These are phyloP conservation scores for Caranx melampygus DNA, from an alignment of 2,113 vertebrate genomes.

Conservation along the genomic window DNA sequence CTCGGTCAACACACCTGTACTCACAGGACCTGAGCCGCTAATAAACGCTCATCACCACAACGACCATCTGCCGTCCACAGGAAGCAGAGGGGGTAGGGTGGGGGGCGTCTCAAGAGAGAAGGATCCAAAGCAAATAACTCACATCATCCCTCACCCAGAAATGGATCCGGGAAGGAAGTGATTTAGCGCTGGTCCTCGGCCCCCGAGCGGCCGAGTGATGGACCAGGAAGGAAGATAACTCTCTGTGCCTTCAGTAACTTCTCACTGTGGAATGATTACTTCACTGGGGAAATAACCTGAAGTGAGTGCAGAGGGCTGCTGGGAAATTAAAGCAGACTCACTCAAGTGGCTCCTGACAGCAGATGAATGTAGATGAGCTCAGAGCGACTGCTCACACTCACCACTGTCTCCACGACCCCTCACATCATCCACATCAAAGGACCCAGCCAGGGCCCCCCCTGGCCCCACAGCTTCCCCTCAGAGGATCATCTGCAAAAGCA, in stretches of 20 bases:
- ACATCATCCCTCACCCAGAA: conserved; percentile 44
- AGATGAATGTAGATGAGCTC: background rate
- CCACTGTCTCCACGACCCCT: conserved; percentile 5
- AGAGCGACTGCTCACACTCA: background rate
- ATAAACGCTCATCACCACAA: conserved; percentile 36
- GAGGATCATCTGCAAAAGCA: conserved; percentile 23
- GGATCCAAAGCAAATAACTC: conserved; percentile 44
- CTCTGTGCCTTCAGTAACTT: background rate
- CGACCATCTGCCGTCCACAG: conserved; percentile 50
- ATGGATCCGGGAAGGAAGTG: conserved; percentile 56
- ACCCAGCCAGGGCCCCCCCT: background rate
- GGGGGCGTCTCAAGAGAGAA: conserved; percentile 29
- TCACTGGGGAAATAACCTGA: background rate
- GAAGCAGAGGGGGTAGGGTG: conserved; percentile 26
- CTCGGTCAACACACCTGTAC: conserved; percentile 44
- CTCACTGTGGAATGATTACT: background rate
- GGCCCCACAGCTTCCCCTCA: background rate
- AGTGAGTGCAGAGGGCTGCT: background rate
- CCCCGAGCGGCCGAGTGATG: background rate
- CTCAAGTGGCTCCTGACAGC: background rate
- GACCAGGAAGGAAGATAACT: conserved; percentile 23
- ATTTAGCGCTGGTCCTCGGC: conserved; percentile 44
- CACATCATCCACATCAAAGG: conserved; percentile 26
- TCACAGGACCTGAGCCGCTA: conserved; percentile 26
- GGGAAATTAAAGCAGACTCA: conserved; percentile 13